phyloP scores from a whole-genome alignment of 2,888 invertebrate species.

The Labia minor region DNA sequence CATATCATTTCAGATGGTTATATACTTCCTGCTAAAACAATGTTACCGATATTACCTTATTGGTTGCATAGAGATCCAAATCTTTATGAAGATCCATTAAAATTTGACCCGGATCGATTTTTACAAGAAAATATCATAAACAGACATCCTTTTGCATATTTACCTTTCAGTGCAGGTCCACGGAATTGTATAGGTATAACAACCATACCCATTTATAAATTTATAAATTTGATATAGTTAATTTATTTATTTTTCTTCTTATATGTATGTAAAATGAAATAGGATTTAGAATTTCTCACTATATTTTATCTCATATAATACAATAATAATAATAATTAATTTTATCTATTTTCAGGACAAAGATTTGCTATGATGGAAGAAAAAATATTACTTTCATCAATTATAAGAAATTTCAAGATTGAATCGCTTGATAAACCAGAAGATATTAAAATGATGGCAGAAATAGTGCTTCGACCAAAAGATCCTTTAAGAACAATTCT shows the following conservation, averaged over 20 bases:
- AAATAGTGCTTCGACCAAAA: constrained; percentile 13
- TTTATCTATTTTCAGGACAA: constrained; percentile 16
- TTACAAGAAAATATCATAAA: constrained; percentile 40
- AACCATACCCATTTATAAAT: no score
- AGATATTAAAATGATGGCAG: neutral
- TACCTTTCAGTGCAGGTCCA: constrained; percentile 50
- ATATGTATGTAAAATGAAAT: no score
- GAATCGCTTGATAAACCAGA: neutral
- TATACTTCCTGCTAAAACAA: constrained; percentile 43
- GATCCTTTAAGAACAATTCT: constrained; percentile 13
- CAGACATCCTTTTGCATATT: constrained; percentile 45
- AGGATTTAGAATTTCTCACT: no score
- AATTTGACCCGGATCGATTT: constrained; percentile 47
- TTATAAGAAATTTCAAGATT: constrained; percentile 8
- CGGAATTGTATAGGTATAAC: constrained; percentile 45
- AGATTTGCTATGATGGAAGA: constrained; percentile 18
- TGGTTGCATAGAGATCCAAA: constrained; percentile 45
- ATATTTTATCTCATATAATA: no score
- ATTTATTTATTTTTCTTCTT: no score
- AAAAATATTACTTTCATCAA: constrained; percentile 14
- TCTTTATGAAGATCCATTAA: constrained; percentile 45
- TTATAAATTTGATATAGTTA: no score
- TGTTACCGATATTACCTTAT: constrained; percentile 45
- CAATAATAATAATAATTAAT: no score
- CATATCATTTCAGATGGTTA: neutral